Percentiles rank a stretch among this genome's conserved stretches.
Evolutionary conservation across 2,113 vertebrate genomes (phyloP).

Genomic region (Suricata suricatta): DNA sequence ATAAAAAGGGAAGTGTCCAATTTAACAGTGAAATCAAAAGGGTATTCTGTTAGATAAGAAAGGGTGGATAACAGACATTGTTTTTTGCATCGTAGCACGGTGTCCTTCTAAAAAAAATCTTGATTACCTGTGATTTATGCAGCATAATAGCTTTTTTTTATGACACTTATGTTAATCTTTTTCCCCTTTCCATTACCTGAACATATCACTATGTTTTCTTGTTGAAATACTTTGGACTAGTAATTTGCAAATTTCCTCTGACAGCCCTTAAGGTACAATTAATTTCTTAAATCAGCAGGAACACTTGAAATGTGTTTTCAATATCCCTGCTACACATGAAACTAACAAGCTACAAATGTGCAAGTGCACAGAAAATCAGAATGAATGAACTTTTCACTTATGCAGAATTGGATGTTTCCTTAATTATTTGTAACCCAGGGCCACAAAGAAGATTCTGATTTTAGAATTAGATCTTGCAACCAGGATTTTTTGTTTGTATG

Average conservation of each 20-base stretch:
- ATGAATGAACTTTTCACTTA: slow-evolving; percentile 25
- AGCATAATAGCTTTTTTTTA: slow-evolving; percentile 30
- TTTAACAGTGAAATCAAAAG: not conserved
- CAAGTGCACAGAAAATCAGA: not conserved
- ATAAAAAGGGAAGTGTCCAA: not conserved
- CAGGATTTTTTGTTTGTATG: not conserved
- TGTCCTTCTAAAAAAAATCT: not conserved
- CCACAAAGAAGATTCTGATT: not conserved
- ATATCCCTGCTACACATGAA: slow-evolving; percentile 44
- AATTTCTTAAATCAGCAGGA: slow-evolving; percentile 59
- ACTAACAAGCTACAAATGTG: not conserved
- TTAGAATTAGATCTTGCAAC: not conserved
- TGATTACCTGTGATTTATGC: slow-evolving; percentile 40
- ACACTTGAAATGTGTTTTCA: slow-evolving; percentile 55
- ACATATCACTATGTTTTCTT: slow-evolving; percentile 48
- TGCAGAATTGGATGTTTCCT: not conserved
- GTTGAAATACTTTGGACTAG: slow-evolving; percentile 66
- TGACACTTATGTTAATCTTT: slow-evolving; percentile 59
- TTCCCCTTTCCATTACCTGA: slow-evolving; percentile 28
- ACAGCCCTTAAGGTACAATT: slow-evolving; percentile 52
- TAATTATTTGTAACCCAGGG: slow-evolving; percentile 50
- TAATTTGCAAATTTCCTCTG: slow-evolving; percentile 57
- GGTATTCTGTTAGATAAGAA: not conserved
- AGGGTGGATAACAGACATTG: not conserved
- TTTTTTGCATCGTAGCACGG: not conserved